phyloP scores from a whole-genome alignment of 2,888 invertebrate genomes.

The Cordylochernes scorpioides region DNA sequence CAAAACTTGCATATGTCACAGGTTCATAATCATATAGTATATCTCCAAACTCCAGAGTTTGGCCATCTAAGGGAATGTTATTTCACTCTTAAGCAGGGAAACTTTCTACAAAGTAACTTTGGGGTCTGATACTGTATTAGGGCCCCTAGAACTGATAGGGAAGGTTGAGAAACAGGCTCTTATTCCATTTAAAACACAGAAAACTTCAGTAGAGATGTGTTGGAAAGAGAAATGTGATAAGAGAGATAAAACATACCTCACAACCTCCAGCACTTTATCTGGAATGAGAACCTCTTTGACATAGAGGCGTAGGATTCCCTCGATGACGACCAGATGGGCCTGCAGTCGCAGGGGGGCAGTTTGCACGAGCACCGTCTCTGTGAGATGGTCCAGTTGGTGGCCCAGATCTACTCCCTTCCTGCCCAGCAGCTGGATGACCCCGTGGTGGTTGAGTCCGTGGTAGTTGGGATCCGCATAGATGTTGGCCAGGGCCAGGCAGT shows the following conservation, averaged over 20 bases:
- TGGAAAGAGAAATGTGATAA: background rate
- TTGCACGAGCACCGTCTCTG: conserved; percentile 82
- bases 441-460: conserved; percentile 80
- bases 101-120: no score
- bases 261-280: conserved; percentile 57
- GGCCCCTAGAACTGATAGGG: no score
- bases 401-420: conserved; percentile 65
- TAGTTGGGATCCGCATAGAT: conserved; percentile 89
- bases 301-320: conserved; percentile 77
- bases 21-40: no score
- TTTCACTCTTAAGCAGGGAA: no score
- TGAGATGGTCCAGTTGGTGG: conserved; percentile 61
- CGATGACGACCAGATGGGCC: conserved; percentile 83
- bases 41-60: no score
- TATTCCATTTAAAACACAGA: no score
- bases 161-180: no score
- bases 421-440: conserved; percentile 69
- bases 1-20: no score
- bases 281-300: conserved; percentile 68
- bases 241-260: conserved; percentile 27
- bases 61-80: no score
- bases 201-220: no score
- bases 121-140: no score
- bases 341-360: conserved; percentile 76
- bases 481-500: conserved; percentile 73